phyloP scores from a whole-genome alignment of 1,140 invertebrate species.

The Bilobella aurantiaca region DNA sequence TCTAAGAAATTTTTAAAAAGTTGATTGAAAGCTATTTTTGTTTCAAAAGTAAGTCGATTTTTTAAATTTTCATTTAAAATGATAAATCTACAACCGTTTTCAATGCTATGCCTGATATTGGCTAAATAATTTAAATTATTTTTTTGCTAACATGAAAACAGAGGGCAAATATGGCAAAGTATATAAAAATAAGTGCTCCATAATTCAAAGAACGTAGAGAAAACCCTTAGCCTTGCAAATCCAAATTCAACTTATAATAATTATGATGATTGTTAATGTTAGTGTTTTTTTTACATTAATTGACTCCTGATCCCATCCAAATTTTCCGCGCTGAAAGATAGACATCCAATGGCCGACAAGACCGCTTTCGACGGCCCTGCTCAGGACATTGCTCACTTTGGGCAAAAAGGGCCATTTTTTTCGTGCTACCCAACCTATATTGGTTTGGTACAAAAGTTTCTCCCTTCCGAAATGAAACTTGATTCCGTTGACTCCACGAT shows the following conservation, averaged over 20 bases:
- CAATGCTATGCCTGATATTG: background rate
- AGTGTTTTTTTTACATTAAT: background rate
- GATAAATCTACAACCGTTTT: background rate
- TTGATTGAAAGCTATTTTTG: too few species aligned
- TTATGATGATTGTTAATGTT: too few species aligned
- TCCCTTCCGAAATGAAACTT: background rate
- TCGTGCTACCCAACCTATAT: background rate
- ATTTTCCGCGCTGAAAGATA: constrained; percentile 1
- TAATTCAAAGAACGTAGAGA: too few species aligned
- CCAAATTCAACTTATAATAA: too few species aligned
- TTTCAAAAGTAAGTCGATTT: background rate
- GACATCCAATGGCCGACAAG: constrained; percentile 9
- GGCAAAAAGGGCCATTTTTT: constrained; percentile 10
- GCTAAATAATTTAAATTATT: background rate
- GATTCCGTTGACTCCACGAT: background rate
- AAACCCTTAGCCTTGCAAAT: too few species aligned
- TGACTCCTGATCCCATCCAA: constrained; percentile 9
- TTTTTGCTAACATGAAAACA: too few species aligned
- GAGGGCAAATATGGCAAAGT: too few species aligned
- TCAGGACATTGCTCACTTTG: background rate
- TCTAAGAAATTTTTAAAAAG: too few species aligned
- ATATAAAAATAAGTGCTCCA: too few species aligned
- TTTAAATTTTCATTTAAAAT: background rate
- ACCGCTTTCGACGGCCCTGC: constrained; percentile 7
- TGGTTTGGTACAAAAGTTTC: background rate